Conservation (phyloP, 2,888 invertebrate species). For the Punctoribates punctum region DNA sequence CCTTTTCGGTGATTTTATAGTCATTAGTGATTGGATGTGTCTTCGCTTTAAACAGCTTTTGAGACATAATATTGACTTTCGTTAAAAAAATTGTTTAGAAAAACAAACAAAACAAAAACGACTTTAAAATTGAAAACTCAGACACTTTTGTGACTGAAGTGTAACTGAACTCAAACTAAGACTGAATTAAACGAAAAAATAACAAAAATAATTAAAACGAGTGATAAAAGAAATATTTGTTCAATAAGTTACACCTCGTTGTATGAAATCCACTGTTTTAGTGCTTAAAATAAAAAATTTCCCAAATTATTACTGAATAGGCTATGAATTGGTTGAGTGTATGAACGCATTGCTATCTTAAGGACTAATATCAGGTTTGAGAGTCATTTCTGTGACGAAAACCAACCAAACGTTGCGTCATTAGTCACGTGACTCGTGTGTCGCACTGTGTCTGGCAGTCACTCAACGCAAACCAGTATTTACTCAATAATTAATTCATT, state of each 20-base stretch:
- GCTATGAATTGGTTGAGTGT: constrained; percentile 1
- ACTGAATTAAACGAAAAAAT: too few species aligned
- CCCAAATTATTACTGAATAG: background rate
- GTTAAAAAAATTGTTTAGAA: background rate
- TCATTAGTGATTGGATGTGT: constrained; percentile 78
- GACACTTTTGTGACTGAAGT: too few species aligned
- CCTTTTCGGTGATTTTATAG: constrained; percentile 85
- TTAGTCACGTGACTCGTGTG: background rate
- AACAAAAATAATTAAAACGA: too few species aligned
- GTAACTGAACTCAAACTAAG: too few species aligned
- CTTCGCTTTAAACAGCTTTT: constrained; percentile 58
- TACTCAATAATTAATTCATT: background rate
- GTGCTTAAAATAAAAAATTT: constrained; percentile 6
- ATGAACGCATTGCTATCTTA: constrained; percentile 4
- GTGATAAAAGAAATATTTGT: too few species aligned
- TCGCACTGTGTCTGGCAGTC: too few species aligned
- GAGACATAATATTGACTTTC: constrained; percentile 6
- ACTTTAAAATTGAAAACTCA: too few species aligned
- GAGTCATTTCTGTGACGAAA: constrained; percentile 8
- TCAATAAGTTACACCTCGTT: too few species aligned
- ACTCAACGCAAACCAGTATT: too few species aligned
- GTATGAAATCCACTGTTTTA: background rate
- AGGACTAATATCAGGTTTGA: background rate
- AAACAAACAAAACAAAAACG: background rate
- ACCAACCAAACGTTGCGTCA: background rate